These are phyloP conservation scores for Vidua macroura DNA, from an alignment of 2,113 vertebrate species.

Conservation along the genomic window DNA sequence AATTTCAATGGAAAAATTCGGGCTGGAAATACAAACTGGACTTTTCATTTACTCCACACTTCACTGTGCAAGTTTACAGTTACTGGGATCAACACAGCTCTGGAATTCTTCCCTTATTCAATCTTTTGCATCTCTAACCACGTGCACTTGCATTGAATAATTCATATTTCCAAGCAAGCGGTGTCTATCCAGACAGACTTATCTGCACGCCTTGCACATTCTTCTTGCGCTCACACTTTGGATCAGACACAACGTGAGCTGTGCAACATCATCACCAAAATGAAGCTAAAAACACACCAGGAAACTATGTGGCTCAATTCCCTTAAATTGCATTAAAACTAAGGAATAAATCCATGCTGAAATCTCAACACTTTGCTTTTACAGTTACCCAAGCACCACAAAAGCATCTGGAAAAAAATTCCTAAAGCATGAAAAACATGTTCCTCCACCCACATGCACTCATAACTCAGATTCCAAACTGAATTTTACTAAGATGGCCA, in stretches of 20 bases:
- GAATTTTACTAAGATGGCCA: constrained; percentile 41
- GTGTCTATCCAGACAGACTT: neutral
- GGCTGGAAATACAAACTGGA: neutral
- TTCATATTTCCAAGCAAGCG: neutral
- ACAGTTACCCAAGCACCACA: neutral
- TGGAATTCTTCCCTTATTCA: neutral
- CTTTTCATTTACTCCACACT: neutral
- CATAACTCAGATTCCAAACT: constrained; percentile 65
- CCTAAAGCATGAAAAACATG: constrained; percentile 63
- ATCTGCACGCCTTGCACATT: neutral
- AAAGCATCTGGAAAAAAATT: constrained; percentile 69
- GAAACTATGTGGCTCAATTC: neutral
- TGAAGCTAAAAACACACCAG: neutral
- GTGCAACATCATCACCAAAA: neutral
- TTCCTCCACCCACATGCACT: constrained; percentile 66
- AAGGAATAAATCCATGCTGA: neutral
- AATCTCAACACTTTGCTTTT: constrained; percentile 7
- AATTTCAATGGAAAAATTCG: neutral
- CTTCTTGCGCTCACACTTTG: neutral
- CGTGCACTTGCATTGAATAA: neutral
- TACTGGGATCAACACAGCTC: neutral
- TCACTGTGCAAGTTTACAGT: neutral
- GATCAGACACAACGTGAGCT: neutral
- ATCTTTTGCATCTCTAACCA: neutral
- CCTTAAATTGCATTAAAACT: neutral